Base-by-base conservation (phyloP, 2,113 vertebrate species). In the Rhineura floridana region DNA sequence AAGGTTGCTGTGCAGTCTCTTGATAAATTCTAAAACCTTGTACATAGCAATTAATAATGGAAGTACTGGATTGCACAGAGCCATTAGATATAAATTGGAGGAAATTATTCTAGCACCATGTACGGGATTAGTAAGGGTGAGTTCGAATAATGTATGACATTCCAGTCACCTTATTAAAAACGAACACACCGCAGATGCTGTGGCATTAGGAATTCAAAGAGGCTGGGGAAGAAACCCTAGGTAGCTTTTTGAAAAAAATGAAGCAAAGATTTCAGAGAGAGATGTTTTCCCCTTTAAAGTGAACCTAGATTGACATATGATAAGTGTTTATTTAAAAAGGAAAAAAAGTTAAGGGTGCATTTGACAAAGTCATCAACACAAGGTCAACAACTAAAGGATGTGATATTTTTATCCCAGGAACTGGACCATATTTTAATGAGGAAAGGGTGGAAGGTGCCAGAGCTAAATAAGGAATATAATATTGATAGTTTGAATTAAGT, bases 41-140 rank as follows among this genome's bases (percentile, higher is more conserved):
- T 77, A 72, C 28, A 90, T 12, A 72, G 2, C 52, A 89, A 93
- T 62, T 90, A 90, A 83, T 19, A 90, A 86, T 48, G 67, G 44
- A 84, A 89, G 90, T 52, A 86, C 0, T 69, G 76, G 79, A 89
- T 76, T 86, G 17, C 65, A 84, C 19, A 79, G 75, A 87, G 10
- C 4, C 72, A 73, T 76, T 77, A 72, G n/a, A 89, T 90, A 90
- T 86, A 72, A 87, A 86, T 89, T 86, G 81, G 0, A 84, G 89
- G 13, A 39, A 82, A 80, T 79, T 90, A 90, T 89, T 79, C 72
- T 87, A 89, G 78, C 48, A 87, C 33, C 25, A 42, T 52, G 19
- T 79, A 83, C 67, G 33, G 73, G 42, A 87, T 91, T 88, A 81
- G 15, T 63, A 23, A 81, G 39, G 52, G 69, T 89, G 86, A 89